Conservation (phyloP, 2,797 vertebrate genomes). For the Nyctalus aviator region DNA sequence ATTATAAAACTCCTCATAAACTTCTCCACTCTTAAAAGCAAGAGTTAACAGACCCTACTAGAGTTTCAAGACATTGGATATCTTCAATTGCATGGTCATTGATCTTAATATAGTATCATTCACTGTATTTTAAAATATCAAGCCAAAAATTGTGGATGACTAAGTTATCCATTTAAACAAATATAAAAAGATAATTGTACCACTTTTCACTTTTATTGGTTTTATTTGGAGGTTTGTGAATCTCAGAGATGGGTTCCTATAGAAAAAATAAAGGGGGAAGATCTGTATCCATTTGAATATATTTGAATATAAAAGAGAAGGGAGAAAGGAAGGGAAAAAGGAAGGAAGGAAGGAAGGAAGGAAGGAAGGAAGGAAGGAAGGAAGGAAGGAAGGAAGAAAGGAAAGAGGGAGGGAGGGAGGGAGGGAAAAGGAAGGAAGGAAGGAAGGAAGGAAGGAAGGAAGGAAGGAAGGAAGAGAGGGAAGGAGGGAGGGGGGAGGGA, state of each 20-base stretch:
- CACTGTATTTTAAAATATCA: constrained; percentile 11
- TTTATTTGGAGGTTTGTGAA: constrained; percentile 23
- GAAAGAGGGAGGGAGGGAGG: neutral
- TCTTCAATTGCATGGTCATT: neutral
- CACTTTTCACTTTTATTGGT: neutral
- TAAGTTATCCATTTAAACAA: constrained; percentile 39
- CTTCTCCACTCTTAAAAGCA: constrained; percentile 50
- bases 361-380: neutral
- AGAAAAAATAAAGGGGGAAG: neutral
- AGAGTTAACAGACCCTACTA: neutral
- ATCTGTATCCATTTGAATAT: neutral
- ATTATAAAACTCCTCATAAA: constrained; percentile 59
- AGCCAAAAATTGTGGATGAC: neutral
- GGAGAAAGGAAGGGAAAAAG: too few relatives aligned
- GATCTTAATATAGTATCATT: neutral
- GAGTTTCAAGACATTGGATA: neutral
- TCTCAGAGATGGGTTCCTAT: neutral
- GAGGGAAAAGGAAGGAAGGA: too few relatives aligned
- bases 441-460: too few relatives aligned
- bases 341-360: too few relatives aligned
- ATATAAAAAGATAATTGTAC: constrained; percentile 37
- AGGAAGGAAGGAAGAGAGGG: too few relatives aligned
- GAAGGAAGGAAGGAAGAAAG: neutral
- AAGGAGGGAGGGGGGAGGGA: too few relatives aligned
- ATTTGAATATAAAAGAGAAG: neutral